Evolutionary conservation across 2,797 vertebrate genomes (phyloP).

Genomic region (Melanogrammus aeglefinus): DNA sequence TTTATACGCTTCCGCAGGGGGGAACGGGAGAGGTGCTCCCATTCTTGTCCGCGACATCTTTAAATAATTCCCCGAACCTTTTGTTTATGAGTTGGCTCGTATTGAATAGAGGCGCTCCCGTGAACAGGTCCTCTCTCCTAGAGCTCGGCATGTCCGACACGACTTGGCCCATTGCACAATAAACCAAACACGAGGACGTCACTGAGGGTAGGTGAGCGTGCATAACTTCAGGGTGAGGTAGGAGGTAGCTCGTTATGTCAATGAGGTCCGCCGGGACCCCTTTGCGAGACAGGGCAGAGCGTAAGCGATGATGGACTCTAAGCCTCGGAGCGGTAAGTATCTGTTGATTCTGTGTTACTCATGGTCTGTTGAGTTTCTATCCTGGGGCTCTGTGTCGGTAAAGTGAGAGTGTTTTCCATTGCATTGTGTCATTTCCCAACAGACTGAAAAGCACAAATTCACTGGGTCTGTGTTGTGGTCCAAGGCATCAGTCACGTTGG

Average conservation of each 20-base stretch:
- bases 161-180: constrained; percentile 32
- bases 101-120: constrained; percentile 23
- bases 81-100: constrained; percentile 32
- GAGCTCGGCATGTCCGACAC: constrained; percentile 25
- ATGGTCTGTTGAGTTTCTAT: neutral
- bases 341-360: neutral
- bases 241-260: constrained; percentile 23
- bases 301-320: constrained; percentile 9
- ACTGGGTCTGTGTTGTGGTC: neutral
- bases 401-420: neutral
- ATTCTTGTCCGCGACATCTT: neutral
- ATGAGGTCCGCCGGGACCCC: constrained; percentile 9
- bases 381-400: neutral
- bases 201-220: constrained; percentile 21
- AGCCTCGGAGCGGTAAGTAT: neutral
- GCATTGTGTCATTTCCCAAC: neutral
- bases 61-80: constrained; percentile 18
- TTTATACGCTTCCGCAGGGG: constrained; percentile 23
- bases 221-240: constrained; percentile 16
- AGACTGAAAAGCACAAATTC: neutral
- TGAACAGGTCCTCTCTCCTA: constrained; percentile 25
- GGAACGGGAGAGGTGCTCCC: neutral
- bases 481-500: neutral
- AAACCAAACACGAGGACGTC: constrained; percentile 29
- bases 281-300: constrained; percentile 28